phyloP scores from a whole-genome alignment of 1,140 invertebrate genomes.

The Atta colombica region DNA sequence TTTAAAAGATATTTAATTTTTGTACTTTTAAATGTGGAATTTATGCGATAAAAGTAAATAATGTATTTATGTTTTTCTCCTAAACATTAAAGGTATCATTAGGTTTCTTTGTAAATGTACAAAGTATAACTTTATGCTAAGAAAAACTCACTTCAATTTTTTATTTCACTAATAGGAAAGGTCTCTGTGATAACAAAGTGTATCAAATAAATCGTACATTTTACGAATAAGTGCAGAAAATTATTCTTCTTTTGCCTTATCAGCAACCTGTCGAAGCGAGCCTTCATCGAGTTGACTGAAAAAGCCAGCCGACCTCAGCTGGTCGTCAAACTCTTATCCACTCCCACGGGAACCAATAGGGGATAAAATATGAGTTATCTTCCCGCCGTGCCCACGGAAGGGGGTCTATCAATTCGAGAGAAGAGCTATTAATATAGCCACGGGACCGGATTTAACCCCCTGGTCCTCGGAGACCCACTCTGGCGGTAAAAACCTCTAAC shows the following conservation, averaged over 20 bases:
- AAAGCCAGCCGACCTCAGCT: slow-evolving; percentile 77
- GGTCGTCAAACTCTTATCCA: slow-evolving; percentile 78
- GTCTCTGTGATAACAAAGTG: not conserved
- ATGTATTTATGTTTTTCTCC: not conserved
- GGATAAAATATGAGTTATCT: slow-evolving; percentile 82
- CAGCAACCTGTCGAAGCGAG: slow-evolving; percentile 60
- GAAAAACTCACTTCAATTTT: not conserved
- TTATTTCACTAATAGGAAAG: not conserved
- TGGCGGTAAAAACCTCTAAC: slow-evolving; percentile 76
- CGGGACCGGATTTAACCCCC: slow-evolving; percentile 79
- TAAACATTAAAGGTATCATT: not conserved
- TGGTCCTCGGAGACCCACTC: slow-evolving; percentile 71
- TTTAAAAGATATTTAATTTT: not conserved
- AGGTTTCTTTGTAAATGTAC: not conserved
- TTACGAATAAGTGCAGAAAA: not conserved
- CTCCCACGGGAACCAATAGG: slow-evolving; percentile 79
- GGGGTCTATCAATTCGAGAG: slow-evolving; percentile 83
- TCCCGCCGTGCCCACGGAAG: slow-evolving; percentile 48
- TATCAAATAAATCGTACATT: slow-evolving; percentile 2
- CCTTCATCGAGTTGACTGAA: slow-evolving; percentile 57
- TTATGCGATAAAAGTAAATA: not conserved
- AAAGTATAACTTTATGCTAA: not conserved
- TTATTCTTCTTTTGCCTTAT: slow-evolving; percentile 59
- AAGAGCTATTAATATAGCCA: slow-evolving; percentile 82
- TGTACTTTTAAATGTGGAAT: not conserved